phyloP scores from a whole-genome alignment of 37 sponge, comb jelly and placozoan species.

The Hormiphora californensis region DNA sequence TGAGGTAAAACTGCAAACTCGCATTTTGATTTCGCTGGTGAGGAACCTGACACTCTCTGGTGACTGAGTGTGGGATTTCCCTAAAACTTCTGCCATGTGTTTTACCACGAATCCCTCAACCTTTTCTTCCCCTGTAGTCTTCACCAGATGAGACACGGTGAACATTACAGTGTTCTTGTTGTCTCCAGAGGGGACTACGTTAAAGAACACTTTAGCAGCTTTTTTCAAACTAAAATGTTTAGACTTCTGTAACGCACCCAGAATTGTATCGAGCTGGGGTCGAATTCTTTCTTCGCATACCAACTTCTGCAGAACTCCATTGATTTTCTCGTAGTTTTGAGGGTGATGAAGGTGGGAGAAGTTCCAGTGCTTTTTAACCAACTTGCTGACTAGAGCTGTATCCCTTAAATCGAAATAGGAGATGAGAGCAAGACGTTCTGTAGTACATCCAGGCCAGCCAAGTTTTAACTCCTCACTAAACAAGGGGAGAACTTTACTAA shows the following conservation, averaged over 20 bases:
- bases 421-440: constrained; percentile 27
- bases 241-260: neutral
- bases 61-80: neutral
- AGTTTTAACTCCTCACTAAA: neutral
- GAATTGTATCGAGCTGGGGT: constrained; percentile 6
- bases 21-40: neutral
- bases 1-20: neutral
- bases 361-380: constrained; percentile 28
- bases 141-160: constrained; percentile 22
- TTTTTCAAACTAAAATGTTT: constrained; percentile 8
- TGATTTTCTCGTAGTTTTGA: constrained; percentile 46
- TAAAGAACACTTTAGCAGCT: constrained; percentile 14
- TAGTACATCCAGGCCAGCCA: neutral
- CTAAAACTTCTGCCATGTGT: neutral
- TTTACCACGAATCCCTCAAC: neutral
- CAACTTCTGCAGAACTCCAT: neutral
- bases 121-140: neutral
- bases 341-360: constrained; percentile 37
- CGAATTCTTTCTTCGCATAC: neutral
- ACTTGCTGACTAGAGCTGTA: neutral
- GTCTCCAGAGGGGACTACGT: neutral
- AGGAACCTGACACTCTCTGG: neutral
- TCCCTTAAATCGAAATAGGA: constrained; percentile 11
- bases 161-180: constrained; percentile 40
- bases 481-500: neutral